Conservation (phyloP, 2,888 invertebrate genomes). For the Encarsia formosa region DNA sequence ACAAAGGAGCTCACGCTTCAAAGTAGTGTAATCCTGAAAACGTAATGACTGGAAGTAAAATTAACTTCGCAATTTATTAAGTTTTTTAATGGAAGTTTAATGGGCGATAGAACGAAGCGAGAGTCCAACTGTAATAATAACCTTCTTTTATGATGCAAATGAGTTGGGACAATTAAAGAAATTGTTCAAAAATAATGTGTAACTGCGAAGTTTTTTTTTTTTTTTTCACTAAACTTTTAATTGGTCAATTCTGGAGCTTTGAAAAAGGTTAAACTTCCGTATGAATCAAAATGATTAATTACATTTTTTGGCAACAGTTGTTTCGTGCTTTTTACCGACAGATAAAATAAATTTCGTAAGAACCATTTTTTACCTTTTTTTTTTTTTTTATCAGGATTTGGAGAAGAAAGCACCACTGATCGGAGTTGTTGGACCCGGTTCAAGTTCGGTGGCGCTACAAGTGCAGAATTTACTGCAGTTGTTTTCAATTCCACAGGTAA, state of each 20-base stretch:
- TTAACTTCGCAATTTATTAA: conserved; percentile 18
- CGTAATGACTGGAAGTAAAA: background rate
- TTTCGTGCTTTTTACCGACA: too few species aligned
- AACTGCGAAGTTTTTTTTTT: too few species aligned
- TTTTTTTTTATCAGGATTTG: conserved; percentile 10
- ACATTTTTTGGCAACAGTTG: too few species aligned
- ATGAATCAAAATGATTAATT: too few species aligned
- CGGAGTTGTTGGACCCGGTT: conserved; percentile 72
- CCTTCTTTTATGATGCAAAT: conserved; percentile 16
- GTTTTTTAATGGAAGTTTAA: conserved; percentile 14
- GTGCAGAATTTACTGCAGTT: conserved; percentile 75
- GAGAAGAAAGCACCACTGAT: conserved; percentile 54
- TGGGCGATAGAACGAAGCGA: conserved; percentile 3
- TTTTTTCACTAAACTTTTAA: too few species aligned
- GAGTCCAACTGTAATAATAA: conserved; percentile 1
- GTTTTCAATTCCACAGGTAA: conserved; percentile 55
- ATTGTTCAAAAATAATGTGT: background rate
- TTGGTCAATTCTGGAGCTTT: too few species aligned
- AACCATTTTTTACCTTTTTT: background rate
- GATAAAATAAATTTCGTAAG: too few species aligned
- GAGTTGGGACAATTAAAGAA: background rate
- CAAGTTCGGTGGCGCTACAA: conserved; percentile 67
- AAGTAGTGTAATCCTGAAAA: background rate
- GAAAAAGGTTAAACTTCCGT: too few species aligned
- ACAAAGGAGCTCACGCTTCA: too few species aligned